Percentiles rank a stretch among this genome's conserved stretches.
Conservation (phyloP, 2,797 vertebrate species). For the Cirrhinus mrigala region DNA sequence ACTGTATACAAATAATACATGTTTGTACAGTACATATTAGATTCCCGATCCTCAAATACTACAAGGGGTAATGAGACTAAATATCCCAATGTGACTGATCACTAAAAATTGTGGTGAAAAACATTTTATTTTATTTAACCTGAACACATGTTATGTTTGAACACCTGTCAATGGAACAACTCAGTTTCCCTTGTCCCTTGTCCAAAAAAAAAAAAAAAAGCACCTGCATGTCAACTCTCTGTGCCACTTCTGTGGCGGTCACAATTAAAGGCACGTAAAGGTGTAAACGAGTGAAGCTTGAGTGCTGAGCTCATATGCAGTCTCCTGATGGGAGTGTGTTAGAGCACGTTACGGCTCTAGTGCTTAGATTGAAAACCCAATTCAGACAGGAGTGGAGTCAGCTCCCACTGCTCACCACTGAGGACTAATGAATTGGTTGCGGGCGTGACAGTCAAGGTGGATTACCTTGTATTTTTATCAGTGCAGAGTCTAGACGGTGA, state of each 20-base stretch:
- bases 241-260: not conserved
- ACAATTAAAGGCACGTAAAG: slow-evolving; percentile 56
- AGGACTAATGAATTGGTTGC: slow-evolving; percentile 70
- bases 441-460: slow-evolving; percentile 66
- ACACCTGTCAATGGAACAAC: too few relatives aligned
- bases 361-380: slow-evolving; percentile 69
- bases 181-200: too few relatives aligned
- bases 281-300: slow-evolving; percentile 57
- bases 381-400: slow-evolving; percentile 62
- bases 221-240: not conserved
- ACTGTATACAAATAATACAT: too few relatives aligned
- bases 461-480: slow-evolving; percentile 69
- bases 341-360: slow-evolving; percentile 57
- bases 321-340: slow-evolving; percentile 62
- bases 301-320: slow-evolving; percentile 55
- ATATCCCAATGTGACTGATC: too few relatives aligned
- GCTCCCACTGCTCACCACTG: slow-evolving; percentile 56
- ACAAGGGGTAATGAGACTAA: too few relatives aligned
- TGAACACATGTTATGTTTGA: too few relatives aligned
- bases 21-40: too few relatives aligned
- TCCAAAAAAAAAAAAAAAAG: not conserved
- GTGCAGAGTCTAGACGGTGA: slow-evolving; percentile 64
- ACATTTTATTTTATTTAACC: too few relatives aligned
- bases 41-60: too few relatives aligned
- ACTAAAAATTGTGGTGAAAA: too few relatives aligned